phyloP scores from a whole-genome alignment of 2,113 vertebrate species.

The Coreoperca whiteheadi region DNA sequence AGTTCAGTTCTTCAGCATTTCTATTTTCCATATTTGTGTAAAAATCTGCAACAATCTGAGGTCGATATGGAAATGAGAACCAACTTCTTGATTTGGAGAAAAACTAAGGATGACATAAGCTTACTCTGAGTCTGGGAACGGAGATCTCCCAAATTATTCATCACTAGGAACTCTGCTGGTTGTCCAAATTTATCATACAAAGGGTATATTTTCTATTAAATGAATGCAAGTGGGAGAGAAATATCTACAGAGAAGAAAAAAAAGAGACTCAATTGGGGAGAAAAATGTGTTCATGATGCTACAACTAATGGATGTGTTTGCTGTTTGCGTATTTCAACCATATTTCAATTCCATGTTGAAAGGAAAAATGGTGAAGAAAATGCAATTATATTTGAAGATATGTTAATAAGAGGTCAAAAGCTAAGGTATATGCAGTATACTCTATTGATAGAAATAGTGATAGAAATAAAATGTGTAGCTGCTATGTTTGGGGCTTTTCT shows the following conservation, averaged over 20 bases:
- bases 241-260: constrained; percentile 1
- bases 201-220: constrained; percentile 15
- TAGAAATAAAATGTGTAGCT: neutral
- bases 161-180: neutral
- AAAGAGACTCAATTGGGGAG: neutral
- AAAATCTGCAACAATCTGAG: neutral
- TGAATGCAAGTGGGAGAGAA: constrained; percentile 9
- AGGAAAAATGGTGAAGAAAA: neutral
- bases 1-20: neutral
- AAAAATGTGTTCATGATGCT: constrained; percentile 1
- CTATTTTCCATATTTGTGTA: neutral
- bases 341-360: neutral
- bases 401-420: neutral
- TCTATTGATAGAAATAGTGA: neutral
- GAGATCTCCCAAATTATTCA: constrained; percentile 35
- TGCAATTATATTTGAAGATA: neutral
- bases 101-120: constrained; percentile 11
- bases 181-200: neutral
- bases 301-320: constrained; percentile 15
- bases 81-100: neutral
- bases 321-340: constrained; percentile 3
- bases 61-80: neutral
- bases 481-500: neutral
- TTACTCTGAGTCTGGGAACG: constrained; percentile 5
- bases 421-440: neutral